Conservation (phyloP, 2,888 invertebrate species). For the Philaethria dido region DNA sequence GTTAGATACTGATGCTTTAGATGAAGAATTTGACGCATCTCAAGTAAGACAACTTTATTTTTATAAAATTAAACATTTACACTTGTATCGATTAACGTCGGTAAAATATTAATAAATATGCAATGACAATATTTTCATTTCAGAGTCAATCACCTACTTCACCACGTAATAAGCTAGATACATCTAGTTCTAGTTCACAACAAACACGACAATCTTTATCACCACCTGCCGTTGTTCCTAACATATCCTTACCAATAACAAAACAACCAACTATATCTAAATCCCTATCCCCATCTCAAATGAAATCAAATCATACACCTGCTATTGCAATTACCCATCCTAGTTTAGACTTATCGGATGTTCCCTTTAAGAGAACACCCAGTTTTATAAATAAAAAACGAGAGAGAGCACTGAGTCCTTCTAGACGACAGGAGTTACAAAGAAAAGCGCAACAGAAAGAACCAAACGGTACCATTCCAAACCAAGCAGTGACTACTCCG, state of each 20-base stretch:
- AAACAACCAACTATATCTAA: slow-evolving; percentile 77
- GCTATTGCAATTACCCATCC: slow-evolving; percentile 85
- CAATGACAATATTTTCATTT: slow-evolving; percentile 31
- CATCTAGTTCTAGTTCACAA: slow-evolving; percentile 67
- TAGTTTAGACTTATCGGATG: slow-evolving; percentile 76
- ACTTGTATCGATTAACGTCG: not conserved
- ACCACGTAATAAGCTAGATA: slow-evolving; percentile 79
- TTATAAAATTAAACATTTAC: not conserved
- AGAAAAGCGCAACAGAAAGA: slow-evolving; percentile 71
- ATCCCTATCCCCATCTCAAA: slow-evolving; percentile 55
- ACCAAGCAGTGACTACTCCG: slow-evolving; percentile 69
- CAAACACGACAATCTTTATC: slow-evolving; percentile 69
- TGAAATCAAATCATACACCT: slow-evolving; percentile 74
- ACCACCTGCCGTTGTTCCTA: slow-evolving; percentile 78
- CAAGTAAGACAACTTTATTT: slow-evolving; percentile 64
- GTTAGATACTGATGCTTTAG: slow-evolving; percentile 92
- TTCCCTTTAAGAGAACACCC: slow-evolving; percentile 76
- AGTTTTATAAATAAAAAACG: slow-evolving; percentile 80
- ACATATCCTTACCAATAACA: slow-evolving; percentile 71
- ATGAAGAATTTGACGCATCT: slow-evolving; percentile 87
- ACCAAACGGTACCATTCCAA: slow-evolving; percentile 71
- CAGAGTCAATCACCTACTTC: slow-evolving; percentile 82
- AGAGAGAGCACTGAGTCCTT: slow-evolving; percentile 79
- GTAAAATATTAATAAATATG: not conserved
- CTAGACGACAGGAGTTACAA: slow-evolving; percentile 77